A percentile compares a stretch with the other conserved stretches of the same genome.
Conservation (phyloP, 30 jellyfish, hydroid and myxozoan genomes). For the Chrysaora quinquecirrha region DNA sequence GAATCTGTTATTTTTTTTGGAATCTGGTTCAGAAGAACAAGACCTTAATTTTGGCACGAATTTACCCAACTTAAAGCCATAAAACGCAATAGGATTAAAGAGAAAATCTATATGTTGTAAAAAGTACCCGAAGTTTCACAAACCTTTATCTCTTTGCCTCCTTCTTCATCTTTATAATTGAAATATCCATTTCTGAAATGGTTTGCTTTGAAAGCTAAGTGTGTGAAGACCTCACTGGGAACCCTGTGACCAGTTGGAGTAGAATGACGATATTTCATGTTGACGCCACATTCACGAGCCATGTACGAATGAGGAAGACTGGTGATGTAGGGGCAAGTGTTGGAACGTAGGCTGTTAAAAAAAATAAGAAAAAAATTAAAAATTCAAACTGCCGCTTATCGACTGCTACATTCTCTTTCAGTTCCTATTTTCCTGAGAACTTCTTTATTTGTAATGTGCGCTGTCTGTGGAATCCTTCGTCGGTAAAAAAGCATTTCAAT, state of each 20-base stretch:
- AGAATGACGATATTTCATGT: constrained; percentile 39
- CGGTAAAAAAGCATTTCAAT: no score
- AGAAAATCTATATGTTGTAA: no score
- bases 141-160: constrained; percentile 76
- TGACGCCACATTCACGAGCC: constrained; percentile 84
- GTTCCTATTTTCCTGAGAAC: background rate
- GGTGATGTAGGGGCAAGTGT: constrained; percentile 74
- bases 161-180: constrained; percentile 66
- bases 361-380: background rate
- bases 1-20: no score
- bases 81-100: no score
- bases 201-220: constrained; percentile 60
- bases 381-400: background rate
- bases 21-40: no score
- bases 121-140: no score
- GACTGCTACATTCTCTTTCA: background rate
- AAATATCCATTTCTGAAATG: constrained; percentile 81
- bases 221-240: constrained; percentile 72
- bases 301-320: constrained; percentile 81
- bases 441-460: background rate
- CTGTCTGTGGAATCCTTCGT: background rate
- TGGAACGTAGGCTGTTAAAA: constrained; percentile 54
- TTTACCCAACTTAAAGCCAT: no score
- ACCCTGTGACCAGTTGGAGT: constrained; percentile 33
- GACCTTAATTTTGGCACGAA: no score